These are phyloP conservation scores for Cryptus viduatorius DNA, from an alignment of 2,888 invertebrate species.

Conservation along the genomic window DNA sequence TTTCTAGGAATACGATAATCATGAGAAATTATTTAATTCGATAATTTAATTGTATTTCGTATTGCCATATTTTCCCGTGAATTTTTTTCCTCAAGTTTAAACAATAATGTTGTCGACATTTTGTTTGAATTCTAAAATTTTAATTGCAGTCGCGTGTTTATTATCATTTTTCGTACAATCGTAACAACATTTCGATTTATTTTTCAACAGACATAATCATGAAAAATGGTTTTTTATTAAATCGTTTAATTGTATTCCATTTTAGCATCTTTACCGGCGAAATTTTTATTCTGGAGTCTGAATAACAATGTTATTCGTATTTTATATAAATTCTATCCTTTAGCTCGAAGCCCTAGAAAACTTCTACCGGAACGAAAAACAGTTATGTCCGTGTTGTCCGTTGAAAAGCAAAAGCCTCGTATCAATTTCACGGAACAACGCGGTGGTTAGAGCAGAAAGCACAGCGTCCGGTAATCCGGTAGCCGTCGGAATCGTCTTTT, in stretches of 20 bases:
- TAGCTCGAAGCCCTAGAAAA: slow-evolving; percentile 1
- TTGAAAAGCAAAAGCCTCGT: slow-evolving; percentile 67
- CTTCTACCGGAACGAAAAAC: slow-evolving; percentile 29
- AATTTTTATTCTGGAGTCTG: background rate
- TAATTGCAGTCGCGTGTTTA: background rate
- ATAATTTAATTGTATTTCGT: background rate
- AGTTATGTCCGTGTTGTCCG: slow-evolving; percentile 7
- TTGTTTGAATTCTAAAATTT: slow-evolving; percentile 13
- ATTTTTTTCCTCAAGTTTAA: background rate
- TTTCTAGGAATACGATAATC: no score
- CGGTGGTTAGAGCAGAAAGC: slow-evolving; percentile 60
- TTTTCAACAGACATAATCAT: background rate
- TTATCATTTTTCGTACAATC: no score
- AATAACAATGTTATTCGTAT: slow-evolving; percentile 3
- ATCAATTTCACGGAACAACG: slow-evolving; percentile 71
- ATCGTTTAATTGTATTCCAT: background rate
- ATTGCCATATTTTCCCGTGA: background rate
- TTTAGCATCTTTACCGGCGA: background rate
- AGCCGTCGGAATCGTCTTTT: slow-evolving; percentile 79
- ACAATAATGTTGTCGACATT: slow-evolving; percentile 1
- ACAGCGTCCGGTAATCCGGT: slow-evolving; percentile 66
- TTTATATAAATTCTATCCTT: slow-evolving; percentile 19
- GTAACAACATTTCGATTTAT: no score
- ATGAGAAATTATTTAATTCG: background rate
- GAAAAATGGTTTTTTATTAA: background rate